Conservation (phyloP, 2,888 invertebrate species). For the Nineta flava region DNA sequence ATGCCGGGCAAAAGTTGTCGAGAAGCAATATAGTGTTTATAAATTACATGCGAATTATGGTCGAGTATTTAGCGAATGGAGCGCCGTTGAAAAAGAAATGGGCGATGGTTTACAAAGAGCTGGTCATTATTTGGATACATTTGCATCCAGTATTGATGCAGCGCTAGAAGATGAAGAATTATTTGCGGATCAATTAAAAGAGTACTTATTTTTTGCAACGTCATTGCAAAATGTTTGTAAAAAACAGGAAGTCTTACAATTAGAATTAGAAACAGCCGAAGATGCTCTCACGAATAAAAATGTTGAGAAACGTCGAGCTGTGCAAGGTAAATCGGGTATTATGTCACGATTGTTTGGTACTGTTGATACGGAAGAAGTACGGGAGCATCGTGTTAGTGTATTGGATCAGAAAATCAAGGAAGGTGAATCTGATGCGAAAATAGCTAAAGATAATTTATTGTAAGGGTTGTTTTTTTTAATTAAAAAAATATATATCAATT, state of each 20-base stretch:
- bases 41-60: conserved; percentile 71
- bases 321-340: conserved; percentile 51
- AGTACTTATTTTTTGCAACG: conserved; percentile 62
- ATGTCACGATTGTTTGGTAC: conserved; percentile 59
- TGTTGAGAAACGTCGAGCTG: conserved; percentile 36
- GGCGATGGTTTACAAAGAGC: conserved; percentile 58
- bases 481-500: background rate
- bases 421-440: conserved; percentile 39
- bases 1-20: conserved; percentile 51
- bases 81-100: conserved; percentile 67
- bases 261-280: conserved; percentile 53
- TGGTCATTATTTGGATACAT: conserved; percentile 41
- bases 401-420: conserved; percentile 50
- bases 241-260: conserved; percentile 57
- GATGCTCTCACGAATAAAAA: conserved; percentile 35
- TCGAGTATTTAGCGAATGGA: conserved; percentile 72
- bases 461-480: conserved; percentile 23
- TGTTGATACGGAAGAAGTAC: conserved; percentile 59
- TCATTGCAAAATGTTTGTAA: conserved; percentile 58
- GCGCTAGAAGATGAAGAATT: conserved; percentile 69
- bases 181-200: conserved; percentile 67
- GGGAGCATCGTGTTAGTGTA: conserved; percentile 48
- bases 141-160: conserved; percentile 44
- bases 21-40: conserved; percentile 59
- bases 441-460: conserved; percentile 41